Evolutionary conservation across 2,888 invertebrate genomes (phyloP).

Genomic region (Andricus quercusramuli): DNA sequence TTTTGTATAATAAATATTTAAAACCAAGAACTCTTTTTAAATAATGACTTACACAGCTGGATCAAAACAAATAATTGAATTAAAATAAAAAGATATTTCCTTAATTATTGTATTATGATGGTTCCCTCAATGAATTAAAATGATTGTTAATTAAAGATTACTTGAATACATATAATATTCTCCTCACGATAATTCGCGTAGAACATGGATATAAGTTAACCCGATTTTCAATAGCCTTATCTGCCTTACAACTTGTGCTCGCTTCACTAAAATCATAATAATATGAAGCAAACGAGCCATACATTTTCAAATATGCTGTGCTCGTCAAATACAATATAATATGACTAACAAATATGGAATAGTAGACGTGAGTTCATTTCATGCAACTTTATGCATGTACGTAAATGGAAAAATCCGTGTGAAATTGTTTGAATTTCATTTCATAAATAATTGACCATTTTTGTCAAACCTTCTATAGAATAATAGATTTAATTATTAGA

Average conservation of each 20-base stretch:
- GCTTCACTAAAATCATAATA: background rate
- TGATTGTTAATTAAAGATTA: no score
- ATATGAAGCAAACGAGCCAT: background rate
- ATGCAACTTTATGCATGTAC: background rate
- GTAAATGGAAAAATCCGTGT: background rate
- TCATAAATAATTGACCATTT: background rate
- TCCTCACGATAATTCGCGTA: no score
- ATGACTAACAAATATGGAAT: background rate
- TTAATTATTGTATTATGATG: no score
- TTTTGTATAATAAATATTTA: no score
- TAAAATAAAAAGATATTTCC: no score
- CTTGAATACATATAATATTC: no score
- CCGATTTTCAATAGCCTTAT: background rate
- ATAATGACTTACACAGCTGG: no score
- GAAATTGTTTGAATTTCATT: background rate
- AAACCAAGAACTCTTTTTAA: no score
- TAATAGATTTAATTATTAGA: background rate
- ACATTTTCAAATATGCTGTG: background rate
- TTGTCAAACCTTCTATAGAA: background rate
- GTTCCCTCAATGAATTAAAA: no score
- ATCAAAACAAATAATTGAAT: no score
- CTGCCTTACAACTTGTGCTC: background rate
- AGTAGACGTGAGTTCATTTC: no score
- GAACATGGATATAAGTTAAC: background rate
- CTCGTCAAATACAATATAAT: background rate